Percentiles rank a stretch among this genome's conserved stretches.
Evolutionary conservation across 2,113 vertebrate species (phyloP).

Genomic region (Neodontobutis hainanensis): DNA sequence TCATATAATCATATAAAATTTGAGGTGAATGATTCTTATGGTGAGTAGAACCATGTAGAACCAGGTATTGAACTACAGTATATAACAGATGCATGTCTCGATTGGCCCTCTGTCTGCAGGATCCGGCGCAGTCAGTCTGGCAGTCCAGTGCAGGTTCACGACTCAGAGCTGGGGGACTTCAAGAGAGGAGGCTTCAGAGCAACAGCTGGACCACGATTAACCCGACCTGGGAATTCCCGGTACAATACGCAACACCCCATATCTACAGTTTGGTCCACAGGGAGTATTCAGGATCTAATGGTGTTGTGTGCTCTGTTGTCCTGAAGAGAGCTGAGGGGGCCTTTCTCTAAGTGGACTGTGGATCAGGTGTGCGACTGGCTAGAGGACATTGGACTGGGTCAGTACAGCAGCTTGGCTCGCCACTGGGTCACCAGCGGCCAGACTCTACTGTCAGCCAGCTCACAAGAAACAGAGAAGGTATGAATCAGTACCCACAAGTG

Average conservation of each 20-base stretch:
- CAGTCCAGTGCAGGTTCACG: conserved; percentile 85
- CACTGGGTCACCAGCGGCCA: conserved; percentile 91
- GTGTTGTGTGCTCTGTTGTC: neutral
- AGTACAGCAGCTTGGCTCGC: conserved; percentile 86
- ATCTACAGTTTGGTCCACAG: neutral
- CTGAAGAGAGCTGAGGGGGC: conserved; percentile 77
- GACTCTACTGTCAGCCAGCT: conserved; percentile 85
- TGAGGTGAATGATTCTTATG: neutral
- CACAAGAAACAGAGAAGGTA: conserved; percentile 96
- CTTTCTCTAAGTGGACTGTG: conserved; percentile 90
- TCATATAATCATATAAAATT: too few relatives aligned
- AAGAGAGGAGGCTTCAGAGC: conserved; percentile 90
- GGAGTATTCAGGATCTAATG: neutral
- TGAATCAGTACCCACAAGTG: too few relatives aligned
- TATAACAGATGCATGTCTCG: neutral
- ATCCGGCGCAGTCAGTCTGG: conserved; percentile 95
- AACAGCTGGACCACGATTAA: conserved; percentile 89
- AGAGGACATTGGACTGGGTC: conserved; percentile 89
- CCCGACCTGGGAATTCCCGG: conserved; percentile 79
- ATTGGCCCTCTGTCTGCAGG: conserved; percentile 66
- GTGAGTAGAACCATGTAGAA: conserved; percentile 2
- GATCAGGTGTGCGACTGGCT: conserved; percentile 94
- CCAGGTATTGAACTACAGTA: neutral
- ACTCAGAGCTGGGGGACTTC: conserved; percentile 86
- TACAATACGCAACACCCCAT: conserved; percentile 1